phyloP scores from a whole-genome alignment of 2,113 vertebrate species.

The Polyodon spathula region DNA sequence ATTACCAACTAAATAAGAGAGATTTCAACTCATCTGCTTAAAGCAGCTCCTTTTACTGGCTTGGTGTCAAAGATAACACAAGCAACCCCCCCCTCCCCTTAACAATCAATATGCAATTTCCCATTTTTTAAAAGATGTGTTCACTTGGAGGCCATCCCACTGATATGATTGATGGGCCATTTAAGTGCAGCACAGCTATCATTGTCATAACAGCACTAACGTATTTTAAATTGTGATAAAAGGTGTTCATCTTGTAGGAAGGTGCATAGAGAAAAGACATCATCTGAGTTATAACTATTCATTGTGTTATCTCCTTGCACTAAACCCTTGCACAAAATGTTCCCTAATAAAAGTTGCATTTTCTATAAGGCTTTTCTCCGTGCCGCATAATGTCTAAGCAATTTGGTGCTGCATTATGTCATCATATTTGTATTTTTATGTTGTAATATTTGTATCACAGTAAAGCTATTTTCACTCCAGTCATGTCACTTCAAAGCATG shows the following conservation, averaged over 20 bases:
- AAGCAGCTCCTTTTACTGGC: conserved; percentile 7
- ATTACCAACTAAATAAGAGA: conserved; percentile 43
- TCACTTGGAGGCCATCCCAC: conserved; percentile 37
- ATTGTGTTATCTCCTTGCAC: conserved; percentile 31
- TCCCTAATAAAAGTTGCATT: background rate
- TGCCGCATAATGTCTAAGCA: too few relatives aligned
- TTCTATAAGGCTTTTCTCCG: background rate
- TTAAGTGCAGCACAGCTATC: conserved; percentile 40
- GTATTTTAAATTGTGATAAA: conserved; percentile 51
- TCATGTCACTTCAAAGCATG: background rate
- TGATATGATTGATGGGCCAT: conserved; percentile 43
- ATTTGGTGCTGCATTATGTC: too few relatives aligned
- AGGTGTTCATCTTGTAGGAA: conserved; percentile 41
- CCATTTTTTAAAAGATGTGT: conserved; percentile 44
- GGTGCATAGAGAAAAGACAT: conserved; percentile 20
- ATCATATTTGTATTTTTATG: too few relatives aligned
- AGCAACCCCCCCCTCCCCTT: conserved; percentile 22
- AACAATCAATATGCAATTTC: conserved; percentile 61
- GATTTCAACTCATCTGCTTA: conserved; percentile 4
- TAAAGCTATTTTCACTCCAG: background rate
- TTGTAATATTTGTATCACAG: too few relatives aligned
- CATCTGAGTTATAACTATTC: conserved; percentile 30
- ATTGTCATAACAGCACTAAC: conserved; percentile 42
- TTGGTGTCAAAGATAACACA: conserved; percentile 29
- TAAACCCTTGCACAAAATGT: conserved; percentile 19